These are phyloP conservation scores for Ceratoteleas bidentatus DNA, from an alignment of 1,140 invertebrate genomes.

Conservation along the genomic window DNA sequence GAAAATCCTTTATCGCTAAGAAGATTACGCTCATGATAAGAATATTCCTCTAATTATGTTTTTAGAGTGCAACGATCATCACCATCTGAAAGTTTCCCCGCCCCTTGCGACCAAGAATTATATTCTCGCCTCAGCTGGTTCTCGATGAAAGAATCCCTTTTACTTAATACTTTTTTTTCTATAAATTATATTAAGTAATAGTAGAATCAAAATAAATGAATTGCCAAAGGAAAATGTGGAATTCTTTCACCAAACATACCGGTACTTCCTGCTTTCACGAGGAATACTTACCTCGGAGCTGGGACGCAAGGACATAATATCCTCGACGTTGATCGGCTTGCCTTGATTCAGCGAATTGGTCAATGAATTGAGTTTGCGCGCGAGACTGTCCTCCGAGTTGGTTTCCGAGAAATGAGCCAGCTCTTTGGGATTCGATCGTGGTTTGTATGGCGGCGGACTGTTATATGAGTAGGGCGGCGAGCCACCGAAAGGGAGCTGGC, in stretches of 20 bases:
- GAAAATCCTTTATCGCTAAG: no score
- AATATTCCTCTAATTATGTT: no score
- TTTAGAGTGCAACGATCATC: no score
- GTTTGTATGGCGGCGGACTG: constrained; percentile 74
- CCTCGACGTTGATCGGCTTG: constrained; percentile 80
- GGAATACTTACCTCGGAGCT: constrained; percentile 77
- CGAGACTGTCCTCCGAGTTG: constrained; percentile 74
- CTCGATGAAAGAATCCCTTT: no score
- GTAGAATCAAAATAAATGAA: no score
- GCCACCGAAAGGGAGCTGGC: constrained; percentile 75
- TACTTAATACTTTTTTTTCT: no score
- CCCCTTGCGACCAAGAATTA: no score
- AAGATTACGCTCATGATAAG: no score
- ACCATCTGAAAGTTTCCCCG: background rate
- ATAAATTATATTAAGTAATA: no score
- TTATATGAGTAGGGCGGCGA: constrained; percentile 77
- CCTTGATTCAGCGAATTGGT: constrained; percentile 79
- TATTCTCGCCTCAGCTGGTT: no score
- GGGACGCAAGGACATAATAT: constrained; percentile 79
- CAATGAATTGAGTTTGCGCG: constrained; percentile 76
- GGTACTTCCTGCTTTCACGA: background rate
- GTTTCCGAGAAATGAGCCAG: constrained; percentile 66
- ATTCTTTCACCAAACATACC: no score
- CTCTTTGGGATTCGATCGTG: constrained; percentile 73
- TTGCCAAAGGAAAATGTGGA: no score